Conservation (phyloP, 2,888 invertebrate genomes). For the Xanthorhoe spadicearia region DNA sequence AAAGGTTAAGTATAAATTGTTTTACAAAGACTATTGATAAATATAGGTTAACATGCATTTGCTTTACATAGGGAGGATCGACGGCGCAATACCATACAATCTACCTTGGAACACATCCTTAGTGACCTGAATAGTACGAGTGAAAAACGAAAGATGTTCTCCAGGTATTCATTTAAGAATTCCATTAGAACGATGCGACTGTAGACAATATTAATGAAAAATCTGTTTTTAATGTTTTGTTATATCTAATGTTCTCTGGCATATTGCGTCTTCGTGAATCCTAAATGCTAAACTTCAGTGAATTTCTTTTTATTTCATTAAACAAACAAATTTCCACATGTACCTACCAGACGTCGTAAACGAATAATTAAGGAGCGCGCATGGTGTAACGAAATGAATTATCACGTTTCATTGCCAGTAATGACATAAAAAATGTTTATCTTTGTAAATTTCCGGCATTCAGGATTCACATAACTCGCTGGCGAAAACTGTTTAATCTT, state of each 20-base stretch:
- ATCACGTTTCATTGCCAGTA: constrained; percentile 60
- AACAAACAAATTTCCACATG: constrained; percentile 42
- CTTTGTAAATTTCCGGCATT: constrained; percentile 71
- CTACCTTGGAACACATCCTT: constrained; percentile 59
- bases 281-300: constrained; percentile 67
- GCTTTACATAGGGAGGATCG: constrained; percentile 76
- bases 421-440: constrained; percentile 64
- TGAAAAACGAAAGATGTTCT: constrained; percentile 17
- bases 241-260: constrained; percentile 47
- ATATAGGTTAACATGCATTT: constrained; percentile 45
- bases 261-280: constrained; percentile 82
- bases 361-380: constrained; percentile 62
- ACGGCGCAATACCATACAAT: constrained; percentile 77
- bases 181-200: constrained; percentile 27
- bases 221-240: constrained; percentile 6
- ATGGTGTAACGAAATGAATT: constrained; percentile 56
- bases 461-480: constrained; percentile 81
- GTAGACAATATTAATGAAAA: constrained; percentile 8
- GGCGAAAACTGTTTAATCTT: constrained; percentile 56
- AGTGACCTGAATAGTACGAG: constrained; percentile 57
- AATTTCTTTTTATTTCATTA: constrained; percentile 31
- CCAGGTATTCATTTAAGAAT: constrained; percentile 31
- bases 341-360: constrained; percentile 55
- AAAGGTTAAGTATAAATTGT: too few species aligned
- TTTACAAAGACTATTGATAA: neutral